These are phyloP conservation scores for Zootoca vivipara DNA, from an alignment of 2,113 vertebrate species.

Conservation along the genomic window DNA sequence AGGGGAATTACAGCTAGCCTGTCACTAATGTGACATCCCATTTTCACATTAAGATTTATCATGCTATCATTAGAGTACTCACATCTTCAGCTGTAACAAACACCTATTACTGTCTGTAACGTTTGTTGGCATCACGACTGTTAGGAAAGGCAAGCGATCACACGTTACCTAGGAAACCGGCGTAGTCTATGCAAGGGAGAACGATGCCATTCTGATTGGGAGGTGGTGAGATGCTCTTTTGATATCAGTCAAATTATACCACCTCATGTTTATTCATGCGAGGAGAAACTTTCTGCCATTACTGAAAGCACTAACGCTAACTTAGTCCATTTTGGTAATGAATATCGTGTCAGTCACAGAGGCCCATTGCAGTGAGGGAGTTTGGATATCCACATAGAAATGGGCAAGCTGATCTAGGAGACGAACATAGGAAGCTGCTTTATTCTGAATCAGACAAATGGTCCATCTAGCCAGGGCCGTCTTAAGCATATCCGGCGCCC, in stretches of 20 bases:
- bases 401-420: neutral
- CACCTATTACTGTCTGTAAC: constrained; percentile 55
- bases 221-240: constrained; percentile 64
- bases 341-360: constrained; percentile 24
- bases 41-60: constrained; percentile 75
- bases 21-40: constrained; percentile 74
- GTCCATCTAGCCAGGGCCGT: too few species aligned
- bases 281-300: constrained; percentile 45
- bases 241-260: constrained; percentile 70
- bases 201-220: constrained; percentile 49
- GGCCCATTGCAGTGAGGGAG: neutral
- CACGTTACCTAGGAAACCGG: constrained; percentile 77
- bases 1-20: constrained; percentile 52
- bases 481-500: too few species aligned
- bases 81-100: constrained; percentile 71
- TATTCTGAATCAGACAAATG: too few species aligned
- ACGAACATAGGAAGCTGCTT: too few species aligned
- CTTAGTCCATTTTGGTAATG: constrained; percentile 39
- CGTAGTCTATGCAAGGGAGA: constrained; percentile 67
- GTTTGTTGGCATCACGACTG: constrained; percentile 78
- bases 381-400: constrained; percentile 2
- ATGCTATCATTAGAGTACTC: constrained; percentile 70
- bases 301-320: constrained; percentile 11
- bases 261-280: constrained; percentile 49
- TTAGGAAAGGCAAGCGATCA: constrained; percentile 76